Evolutionary conservation across 2,888 invertebrate genomes (phyloP).

Genomic region (Pyrrhia umbra): DNA sequence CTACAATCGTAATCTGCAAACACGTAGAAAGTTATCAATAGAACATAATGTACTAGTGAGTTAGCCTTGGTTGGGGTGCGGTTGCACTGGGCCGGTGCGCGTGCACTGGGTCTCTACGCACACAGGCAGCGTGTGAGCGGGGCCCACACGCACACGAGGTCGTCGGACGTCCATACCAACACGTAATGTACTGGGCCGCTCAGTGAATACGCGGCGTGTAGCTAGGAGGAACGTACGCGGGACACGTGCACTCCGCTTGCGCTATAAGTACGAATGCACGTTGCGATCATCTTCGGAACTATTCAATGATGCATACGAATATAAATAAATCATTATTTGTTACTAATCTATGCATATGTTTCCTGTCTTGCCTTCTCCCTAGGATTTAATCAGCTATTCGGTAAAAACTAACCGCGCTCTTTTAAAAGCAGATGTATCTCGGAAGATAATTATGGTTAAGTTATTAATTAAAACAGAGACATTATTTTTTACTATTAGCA

Average conservation of each 20-base stretch:
- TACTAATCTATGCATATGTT: not conserved
- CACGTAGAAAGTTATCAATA: conserved; percentile 59
- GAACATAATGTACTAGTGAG: conserved; percentile 23
- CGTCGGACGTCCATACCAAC: too few relatives aligned
- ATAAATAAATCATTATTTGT: not conserved
- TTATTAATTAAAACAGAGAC: too few relatives aligned
- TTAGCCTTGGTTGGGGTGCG: conserved; percentile 51
- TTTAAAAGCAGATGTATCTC: too few relatives aligned
- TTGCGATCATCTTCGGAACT: not conserved
- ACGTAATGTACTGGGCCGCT: not conserved
- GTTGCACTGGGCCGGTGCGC: conserved; percentile 37
- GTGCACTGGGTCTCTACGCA: conserved; percentile 34
- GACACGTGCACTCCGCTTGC: not conserved
- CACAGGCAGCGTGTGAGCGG: conserved; percentile 1
- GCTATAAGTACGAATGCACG: not conserved
- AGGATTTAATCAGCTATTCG: too few relatives aligned
- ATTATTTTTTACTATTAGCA: too few relatives aligned
- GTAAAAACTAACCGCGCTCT: too few relatives aligned
- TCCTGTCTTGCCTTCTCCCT: not conserved
- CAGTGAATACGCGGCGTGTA: not conserved
- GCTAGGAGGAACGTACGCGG: not conserved
- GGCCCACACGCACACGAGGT: conserved; percentile 6
- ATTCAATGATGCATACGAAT: not conserved
- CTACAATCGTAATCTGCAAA: conserved; percentile 28
- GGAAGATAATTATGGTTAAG: too few relatives aligned